Evolutionary conservation across 2,113 vertebrate genomes (phyloP).

Genomic region (Pedionomus torquatus): DNA sequence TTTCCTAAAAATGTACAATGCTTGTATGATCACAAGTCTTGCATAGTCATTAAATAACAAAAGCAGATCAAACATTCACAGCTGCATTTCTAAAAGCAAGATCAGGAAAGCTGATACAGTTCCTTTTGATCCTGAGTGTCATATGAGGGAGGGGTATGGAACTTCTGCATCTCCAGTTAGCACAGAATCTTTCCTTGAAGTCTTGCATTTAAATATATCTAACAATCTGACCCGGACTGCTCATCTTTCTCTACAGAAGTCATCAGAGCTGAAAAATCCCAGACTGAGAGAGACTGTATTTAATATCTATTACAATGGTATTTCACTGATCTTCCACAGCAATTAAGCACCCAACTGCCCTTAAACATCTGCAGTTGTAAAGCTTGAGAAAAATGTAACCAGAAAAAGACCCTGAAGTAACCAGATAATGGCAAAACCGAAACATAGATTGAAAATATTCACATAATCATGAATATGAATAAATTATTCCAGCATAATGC

Average conservation of each 20-base stretch:
- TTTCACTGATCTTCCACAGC: neutral
- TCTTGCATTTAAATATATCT: neutral
- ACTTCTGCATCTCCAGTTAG: neutral
- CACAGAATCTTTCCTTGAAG: neutral
- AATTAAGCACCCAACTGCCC: neutral
- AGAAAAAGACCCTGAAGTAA: neutral
- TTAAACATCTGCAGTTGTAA: neutral
- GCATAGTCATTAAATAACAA: neutral
- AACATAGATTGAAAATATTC: neutral
- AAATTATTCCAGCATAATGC: neutral
- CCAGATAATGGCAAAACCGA: neutral
- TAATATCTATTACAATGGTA: neutral
- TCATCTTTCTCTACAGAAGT: neutral
- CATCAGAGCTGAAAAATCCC: neutral
- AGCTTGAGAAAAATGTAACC: neutral
- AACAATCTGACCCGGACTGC: neutral
- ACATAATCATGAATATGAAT: neutral
- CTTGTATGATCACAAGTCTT: neutral
- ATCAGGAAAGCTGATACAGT: neutral
- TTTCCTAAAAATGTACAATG: neutral
- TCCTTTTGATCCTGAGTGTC: neutral
- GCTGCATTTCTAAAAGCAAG: neutral
- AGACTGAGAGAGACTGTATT: neutral
- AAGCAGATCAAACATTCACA: neutral
- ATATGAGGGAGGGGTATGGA: neutral